Conservation (phyloP, 2,797 vertebrate species). For the Mionectes olivaceus region DNA sequence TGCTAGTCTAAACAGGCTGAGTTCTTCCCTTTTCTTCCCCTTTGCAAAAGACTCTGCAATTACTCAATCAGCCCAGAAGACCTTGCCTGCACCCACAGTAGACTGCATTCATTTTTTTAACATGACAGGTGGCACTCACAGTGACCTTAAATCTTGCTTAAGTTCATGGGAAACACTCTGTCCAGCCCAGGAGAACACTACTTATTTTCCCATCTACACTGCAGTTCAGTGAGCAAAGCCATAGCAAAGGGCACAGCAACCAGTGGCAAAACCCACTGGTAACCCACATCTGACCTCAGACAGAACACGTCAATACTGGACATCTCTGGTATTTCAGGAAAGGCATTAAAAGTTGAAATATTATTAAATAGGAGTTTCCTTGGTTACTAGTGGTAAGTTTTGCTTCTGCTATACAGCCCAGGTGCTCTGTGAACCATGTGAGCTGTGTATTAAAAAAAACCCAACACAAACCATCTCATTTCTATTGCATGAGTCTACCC, state of each 20-base stretch:
- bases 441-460: not conserved
- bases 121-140: fast-evolving
- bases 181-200: not conserved
- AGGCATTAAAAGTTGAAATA: not conserved
- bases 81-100: not conserved
- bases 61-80: not conserved
- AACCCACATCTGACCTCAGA: not conserved
- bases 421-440: not conserved
- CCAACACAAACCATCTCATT: not conserved
- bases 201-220: not conserved
- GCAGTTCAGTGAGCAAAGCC: not conserved
- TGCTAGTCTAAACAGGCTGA: slow-evolving; percentile 25
- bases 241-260: not conserved
- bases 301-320: not conserved
- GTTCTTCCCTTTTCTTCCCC: not conserved
- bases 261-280: not conserved
- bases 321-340: not conserved
- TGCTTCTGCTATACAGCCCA: not conserved
- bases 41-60: not conserved
- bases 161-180: not conserved
- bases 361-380: not conserved
- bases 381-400: not conserved
- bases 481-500: not conserved
- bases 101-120: not conserved
- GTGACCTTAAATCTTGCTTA: not conserved